phyloP scores from a whole-genome alignment of 2,797 vertebrate genomes.

The Enteromius anoplus region DNA sequence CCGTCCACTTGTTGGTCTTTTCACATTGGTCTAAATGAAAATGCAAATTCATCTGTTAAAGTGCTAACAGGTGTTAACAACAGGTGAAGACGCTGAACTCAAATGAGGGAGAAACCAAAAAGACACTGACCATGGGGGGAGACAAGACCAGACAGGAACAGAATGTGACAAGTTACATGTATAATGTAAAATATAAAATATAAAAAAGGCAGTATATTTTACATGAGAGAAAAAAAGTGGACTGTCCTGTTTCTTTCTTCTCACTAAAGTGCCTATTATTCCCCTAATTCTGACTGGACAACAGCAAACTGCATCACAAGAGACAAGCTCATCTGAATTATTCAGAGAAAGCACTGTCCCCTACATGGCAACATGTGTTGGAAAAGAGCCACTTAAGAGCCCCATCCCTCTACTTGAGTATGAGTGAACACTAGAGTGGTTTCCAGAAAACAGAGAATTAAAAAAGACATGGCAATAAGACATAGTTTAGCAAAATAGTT shows the following conservation, averaged over 20 bases:
- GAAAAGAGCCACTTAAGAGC: constrained; percentile 2
- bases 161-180: too few relatives aligned
- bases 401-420: background rate
- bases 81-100: too few relatives aligned
- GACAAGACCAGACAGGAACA: too few relatives aligned
- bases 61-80: too few relatives aligned
- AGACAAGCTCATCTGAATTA: constrained; percentile 24
- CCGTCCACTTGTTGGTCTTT: too few relatives aligned
- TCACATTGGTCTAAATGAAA: too few relatives aligned
- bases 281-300: background rate
- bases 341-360: background rate
- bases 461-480: background rate
- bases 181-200: background rate
- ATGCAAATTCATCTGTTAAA: too few relatives aligned
- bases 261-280: background rate
- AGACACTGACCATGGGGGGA: too few relatives aligned
- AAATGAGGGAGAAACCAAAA: too few relatives aligned
- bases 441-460: background rate
- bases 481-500: background rate
- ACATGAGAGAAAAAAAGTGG: background rate
- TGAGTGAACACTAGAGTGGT: constrained; percentile 1
- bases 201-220: too few relatives aligned
- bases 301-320: background rate
- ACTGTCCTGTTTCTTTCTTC: background rate
- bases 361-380: background rate